Evolutionary conservation across 2,113 vertebrate genomes (phyloP).

Genomic region (Channa argus): DNA sequence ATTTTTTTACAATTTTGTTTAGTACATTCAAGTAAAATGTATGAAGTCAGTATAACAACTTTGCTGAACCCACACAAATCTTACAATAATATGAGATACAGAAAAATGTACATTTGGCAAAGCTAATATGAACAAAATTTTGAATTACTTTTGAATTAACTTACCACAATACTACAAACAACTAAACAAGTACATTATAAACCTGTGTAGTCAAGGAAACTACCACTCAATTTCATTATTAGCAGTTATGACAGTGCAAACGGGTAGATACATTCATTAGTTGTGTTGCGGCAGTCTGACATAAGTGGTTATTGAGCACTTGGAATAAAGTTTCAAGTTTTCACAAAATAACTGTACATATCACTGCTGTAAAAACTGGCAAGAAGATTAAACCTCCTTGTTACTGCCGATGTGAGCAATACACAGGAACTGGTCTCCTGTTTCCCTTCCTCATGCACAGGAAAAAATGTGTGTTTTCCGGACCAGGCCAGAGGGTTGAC

Average conservation of each 20-base stretch:
- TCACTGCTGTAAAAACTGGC: background rate
- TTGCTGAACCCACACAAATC: no score
- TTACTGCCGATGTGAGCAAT: conserved; percentile 7
- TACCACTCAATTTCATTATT: no score
- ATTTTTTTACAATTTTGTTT: no score
- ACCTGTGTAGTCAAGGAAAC: background rate
- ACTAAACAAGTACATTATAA: background rate
- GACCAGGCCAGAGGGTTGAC: conserved; percentile 47
- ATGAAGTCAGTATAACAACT: no score
- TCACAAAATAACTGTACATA: background rate
- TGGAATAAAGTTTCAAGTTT: background rate
- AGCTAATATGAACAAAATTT: background rate
- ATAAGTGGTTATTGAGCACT: background rate
- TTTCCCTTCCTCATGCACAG: conserved; percentile 28
- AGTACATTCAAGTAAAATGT: no score
- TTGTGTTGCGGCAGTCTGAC: background rate
- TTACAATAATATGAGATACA: no score
- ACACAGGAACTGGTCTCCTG: conserved; percentile 47
- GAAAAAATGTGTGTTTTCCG: conserved; percentile 48
- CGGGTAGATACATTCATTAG: no score
- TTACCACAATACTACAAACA: no score
- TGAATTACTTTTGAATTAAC: no score
- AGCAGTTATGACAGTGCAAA: background rate
- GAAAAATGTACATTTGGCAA: background rate
- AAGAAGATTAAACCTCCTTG: background rate